Evolutionary conservation across 1,140 invertebrate genomes (phyloP).

Genomic region (Orius insidiosus): DNA sequence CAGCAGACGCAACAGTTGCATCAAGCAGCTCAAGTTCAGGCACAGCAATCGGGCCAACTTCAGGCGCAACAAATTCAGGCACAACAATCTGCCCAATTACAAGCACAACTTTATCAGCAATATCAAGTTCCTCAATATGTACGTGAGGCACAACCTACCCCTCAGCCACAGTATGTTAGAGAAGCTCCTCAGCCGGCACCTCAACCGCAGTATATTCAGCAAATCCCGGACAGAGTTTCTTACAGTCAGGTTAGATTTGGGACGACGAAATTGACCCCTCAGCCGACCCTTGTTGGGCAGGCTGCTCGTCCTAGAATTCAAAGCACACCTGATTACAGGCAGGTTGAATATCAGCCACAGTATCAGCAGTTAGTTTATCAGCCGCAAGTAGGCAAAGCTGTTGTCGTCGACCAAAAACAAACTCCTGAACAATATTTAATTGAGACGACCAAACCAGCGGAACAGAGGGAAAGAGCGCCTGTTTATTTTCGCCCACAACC

Average conservation of each 20-base stretch:
- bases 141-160: not conserved
- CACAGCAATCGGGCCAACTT: too few relatives aligned
- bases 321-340: not conserved
- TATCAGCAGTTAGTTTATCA: not conserved
- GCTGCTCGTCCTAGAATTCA: not conserved
- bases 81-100: too few relatives aligned
- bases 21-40: too few relatives aligned
- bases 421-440: conserved; percentile 3
- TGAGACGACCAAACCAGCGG: not conserved
- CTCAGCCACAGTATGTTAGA: not conserved
- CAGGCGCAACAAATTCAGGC: too few relatives aligned
- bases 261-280: too few relatives aligned
- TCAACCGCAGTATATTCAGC: not conserved
- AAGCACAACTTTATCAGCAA: too few relatives aligned
- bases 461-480: too few relatives aligned
- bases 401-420: not conserved
- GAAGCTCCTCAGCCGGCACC: not conserved
- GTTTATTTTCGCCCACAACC: too few relatives aligned
- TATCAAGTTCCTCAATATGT: too few relatives aligned
- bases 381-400: not conserved
- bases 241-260: too few relatives aligned
- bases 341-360: not conserved
- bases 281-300: not conserved
- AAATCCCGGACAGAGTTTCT: too few relatives aligned
- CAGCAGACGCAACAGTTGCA: too few relatives aligned